Conservation (phyloP, 2,113 vertebrate species). For the Chaenogobius annularis region DNA sequence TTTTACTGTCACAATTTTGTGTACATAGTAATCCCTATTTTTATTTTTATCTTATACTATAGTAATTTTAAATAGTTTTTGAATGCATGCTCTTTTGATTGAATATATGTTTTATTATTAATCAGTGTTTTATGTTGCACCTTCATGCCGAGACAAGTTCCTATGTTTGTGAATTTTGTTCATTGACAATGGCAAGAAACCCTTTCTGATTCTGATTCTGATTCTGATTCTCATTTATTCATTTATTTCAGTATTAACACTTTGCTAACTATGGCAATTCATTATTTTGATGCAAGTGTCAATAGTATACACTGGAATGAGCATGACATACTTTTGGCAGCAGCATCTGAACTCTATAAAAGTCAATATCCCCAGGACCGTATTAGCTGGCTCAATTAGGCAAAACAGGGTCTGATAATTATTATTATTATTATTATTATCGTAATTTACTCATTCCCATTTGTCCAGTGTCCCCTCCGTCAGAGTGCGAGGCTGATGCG, state of each 20-base stretch:
- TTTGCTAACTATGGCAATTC: background rate
- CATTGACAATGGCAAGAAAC: too few species aligned
- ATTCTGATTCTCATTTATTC: too few species aligned
- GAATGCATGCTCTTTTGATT: too few species aligned
- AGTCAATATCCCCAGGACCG: background rate
- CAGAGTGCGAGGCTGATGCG: slow-evolving; percentile 67
- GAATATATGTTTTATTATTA: too few species aligned
- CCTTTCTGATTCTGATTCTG: too few species aligned
- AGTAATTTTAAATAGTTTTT: too few species aligned
- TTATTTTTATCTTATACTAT: too few species aligned
- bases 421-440: background rate
- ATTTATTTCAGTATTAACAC: background rate
- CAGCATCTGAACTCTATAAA: background rate
- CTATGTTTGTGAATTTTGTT: too few species aligned
- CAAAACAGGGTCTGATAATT: background rate
- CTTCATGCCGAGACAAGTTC: too few species aligned
- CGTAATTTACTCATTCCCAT: background rate
- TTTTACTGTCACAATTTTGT: too few species aligned
- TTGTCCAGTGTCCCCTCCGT: slow-evolving; percentile 64
- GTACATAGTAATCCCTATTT: too few species aligned
- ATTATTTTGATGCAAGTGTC: background rate
- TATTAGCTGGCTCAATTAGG: background rate
- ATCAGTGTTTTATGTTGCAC: too few species aligned
- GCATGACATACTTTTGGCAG: background rate
- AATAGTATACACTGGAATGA: background rate